These are phyloP conservation scores for Marasmarcha lunaedactyla DNA, from an alignment of 2,888 invertebrate species.

Conservation along the genomic window DNA sequence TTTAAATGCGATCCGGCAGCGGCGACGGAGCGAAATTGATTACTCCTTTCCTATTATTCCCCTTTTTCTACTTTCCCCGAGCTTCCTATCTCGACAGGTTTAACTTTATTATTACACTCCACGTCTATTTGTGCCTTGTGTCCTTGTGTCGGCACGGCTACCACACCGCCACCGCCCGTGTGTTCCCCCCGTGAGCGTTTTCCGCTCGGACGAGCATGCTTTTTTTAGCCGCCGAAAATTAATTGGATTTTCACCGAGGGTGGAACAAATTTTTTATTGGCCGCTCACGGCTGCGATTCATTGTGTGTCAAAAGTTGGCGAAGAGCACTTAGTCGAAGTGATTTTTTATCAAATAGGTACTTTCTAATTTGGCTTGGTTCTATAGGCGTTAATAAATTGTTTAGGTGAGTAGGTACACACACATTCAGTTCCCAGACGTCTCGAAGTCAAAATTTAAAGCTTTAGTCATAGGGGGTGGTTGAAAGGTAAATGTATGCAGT, in stretches of 20 bases:
- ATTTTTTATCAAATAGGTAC: slow-evolving; percentile 43
- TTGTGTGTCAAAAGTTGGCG: slow-evolving; percentile 69
- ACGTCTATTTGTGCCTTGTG: slow-evolving; percentile 17
- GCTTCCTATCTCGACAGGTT: slow-evolving; percentile 54
- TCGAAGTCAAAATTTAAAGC: too few species aligned
- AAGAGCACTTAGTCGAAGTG: slow-evolving; percentile 64
- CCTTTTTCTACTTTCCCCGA: slow-evolving; percentile 57
- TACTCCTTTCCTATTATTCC: slow-evolving; percentile 69
- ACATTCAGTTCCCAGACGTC: neutral
- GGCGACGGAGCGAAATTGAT: slow-evolving; percentile 67
- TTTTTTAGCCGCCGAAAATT: slow-evolving; percentile 67
- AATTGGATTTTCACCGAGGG: slow-evolving; percentile 70
- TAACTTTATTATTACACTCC: slow-evolving; percentile 58
- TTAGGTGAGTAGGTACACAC: too few species aligned
- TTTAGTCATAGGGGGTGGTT: too few species aligned
- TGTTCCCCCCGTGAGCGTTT: slow-evolving; percentile 38
- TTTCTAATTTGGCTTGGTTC: slow-evolving; percentile 42
- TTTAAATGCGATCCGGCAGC: slow-evolving; percentile 63
- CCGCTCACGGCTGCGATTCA: slow-evolving; percentile 66
- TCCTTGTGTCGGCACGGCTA: slow-evolving; percentile 16
- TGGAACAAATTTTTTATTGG: slow-evolving; percentile 69
- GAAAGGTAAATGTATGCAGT: too few species aligned
- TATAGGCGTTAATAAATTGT: slow-evolving; percentile 18
- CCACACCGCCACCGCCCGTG: slow-evolving; percentile 19
- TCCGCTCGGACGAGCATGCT: slow-evolving; percentile 54